Percentiles rank a stretch among this genome's conserved stretches.
phyloP scores from a whole-genome alignment of 2,888 invertebrate genomes.

The Apodemia mormo region DNA sequence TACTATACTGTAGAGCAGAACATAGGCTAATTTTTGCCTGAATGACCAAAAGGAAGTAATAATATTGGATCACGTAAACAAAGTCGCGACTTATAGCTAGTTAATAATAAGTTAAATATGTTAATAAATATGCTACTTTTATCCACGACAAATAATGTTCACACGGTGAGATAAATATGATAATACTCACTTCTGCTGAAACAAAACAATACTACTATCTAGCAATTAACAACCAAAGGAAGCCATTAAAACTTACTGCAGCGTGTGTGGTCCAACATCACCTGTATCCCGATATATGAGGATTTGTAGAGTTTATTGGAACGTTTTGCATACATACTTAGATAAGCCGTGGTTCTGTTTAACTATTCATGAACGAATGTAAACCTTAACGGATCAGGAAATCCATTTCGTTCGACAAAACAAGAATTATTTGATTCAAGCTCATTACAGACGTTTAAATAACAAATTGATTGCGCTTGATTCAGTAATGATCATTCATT shows the following conservation, averaged over 20 bases:
- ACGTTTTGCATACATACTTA: slow-evolving; percentile 52
- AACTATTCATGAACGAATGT: slow-evolving; percentile 38
- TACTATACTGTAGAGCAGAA: too few species aligned
- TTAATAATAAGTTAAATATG: too few species aligned
- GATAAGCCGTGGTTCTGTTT: slow-evolving; percentile 44
- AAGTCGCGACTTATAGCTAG: too few species aligned
- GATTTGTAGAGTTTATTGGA: slow-evolving; percentile 47
- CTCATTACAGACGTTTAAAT: too few species aligned
- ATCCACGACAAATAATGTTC: too few species aligned
- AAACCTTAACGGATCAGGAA: slow-evolving; percentile 23
- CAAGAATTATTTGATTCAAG: background rate
- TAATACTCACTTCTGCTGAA: background rate
- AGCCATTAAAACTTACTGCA: slow-evolving; percentile 35
- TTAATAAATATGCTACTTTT: too few species aligned
- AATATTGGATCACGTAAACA: too few species aligned
- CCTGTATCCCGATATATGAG: slow-evolving; percentile 43
- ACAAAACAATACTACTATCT: background rate
- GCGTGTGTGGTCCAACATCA: slow-evolving; percentile 49
- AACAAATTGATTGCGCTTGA: too few species aligned
- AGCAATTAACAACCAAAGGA: slow-evolving; percentile 23
- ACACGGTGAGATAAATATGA: too few species aligned
- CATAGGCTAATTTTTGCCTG: too few species aligned
- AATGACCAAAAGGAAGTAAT: too few species aligned
- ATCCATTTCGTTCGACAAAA: background rate
- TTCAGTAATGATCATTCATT: too few species aligned